These are phyloP conservation scores for Epinotia nisella DNA, from an alignment of 2,888 invertebrate species.

Conservation along the genomic window DNA sequence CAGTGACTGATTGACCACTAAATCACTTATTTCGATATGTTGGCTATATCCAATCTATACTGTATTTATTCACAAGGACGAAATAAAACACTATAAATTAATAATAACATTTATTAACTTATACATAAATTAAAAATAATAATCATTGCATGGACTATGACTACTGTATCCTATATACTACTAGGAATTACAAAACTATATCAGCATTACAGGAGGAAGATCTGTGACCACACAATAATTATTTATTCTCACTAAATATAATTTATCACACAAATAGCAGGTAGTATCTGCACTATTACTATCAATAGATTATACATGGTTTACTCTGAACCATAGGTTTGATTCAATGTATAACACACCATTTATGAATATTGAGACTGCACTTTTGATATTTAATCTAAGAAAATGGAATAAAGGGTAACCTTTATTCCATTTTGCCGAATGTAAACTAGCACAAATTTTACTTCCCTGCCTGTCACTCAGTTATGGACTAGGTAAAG, in stretches of 20 bases:
- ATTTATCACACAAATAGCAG: conserved; percentile 40
- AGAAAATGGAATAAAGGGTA: too few species aligned
- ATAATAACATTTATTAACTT: conserved; percentile 42
- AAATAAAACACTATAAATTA: conserved; percentile 24
- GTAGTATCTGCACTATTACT: conserved; percentile 12
- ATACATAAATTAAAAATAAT: conserved; percentile 46
- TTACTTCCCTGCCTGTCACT: too few species aligned
- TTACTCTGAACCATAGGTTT: background rate
- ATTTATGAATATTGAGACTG: background rate
- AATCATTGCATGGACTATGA: conserved; percentile 44
- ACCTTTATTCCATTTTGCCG: background rate
- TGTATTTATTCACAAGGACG: too few species aligned
- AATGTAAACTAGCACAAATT: too few species aligned
- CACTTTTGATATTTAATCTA: too few species aligned
- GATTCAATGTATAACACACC: background rate
- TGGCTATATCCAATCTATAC: too few species aligned
- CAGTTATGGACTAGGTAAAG: too few species aligned
- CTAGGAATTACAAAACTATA: conserved; percentile 47
- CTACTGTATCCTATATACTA: conserved; percentile 45
- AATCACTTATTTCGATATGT: too few species aligned
- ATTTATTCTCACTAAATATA: conserved; percentile 36
- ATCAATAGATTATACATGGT: background rate
- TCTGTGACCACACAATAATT: conserved; percentile 38
- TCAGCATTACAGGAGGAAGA: conserved; percentile 32
- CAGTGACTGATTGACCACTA: too few species aligned